phyloP scores from a whole-genome alignment of 2,888 invertebrate species.

The Heliconius aoede region DNA sequence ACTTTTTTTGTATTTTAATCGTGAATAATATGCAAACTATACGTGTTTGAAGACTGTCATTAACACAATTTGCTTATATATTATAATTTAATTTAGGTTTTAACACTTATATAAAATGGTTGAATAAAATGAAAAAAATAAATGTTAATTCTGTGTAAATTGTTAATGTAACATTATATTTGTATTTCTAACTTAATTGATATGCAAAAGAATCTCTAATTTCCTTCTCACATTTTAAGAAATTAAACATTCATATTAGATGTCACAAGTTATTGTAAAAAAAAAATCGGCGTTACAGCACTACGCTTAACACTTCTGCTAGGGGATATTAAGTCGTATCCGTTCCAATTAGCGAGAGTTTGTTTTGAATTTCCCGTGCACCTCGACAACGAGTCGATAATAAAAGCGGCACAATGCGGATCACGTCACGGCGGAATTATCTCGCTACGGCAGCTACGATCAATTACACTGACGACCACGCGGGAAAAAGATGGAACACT shows the following conservation, averaged over 20 bases:
- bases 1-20: no score
- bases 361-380: slow-evolving; percentile 74
- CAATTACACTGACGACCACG: slow-evolving; percentile 77
- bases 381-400: slow-evolving; percentile 57
- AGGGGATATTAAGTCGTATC: slow-evolving; percentile 48
- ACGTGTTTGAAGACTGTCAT: no score
- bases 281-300: slow-evolving; percentile 42
- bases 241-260: background rate
- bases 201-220: no score
- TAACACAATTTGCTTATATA: no score
- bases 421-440: slow-evolving; percentile 80
- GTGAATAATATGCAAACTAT: no score
- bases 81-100: background rate
- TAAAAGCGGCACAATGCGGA: slow-evolving; percentile 77
- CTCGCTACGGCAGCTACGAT: slow-evolving; percentile 76
- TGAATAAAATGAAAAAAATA: background rate
- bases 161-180: background rate
- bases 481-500: slow-evolving; percentile 66
- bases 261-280: slow-evolving; percentile 19
- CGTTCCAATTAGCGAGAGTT: slow-evolving; percentile 56
- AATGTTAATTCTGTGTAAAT: background rate
- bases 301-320: slow-evolving; percentile 46
- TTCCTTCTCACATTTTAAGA: no score
- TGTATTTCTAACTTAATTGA: background rate
- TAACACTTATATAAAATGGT: background rate